phyloP scores from a whole-genome alignment of 2,113 vertebrate species.

The Isurus oxyrinchus region DNA sequence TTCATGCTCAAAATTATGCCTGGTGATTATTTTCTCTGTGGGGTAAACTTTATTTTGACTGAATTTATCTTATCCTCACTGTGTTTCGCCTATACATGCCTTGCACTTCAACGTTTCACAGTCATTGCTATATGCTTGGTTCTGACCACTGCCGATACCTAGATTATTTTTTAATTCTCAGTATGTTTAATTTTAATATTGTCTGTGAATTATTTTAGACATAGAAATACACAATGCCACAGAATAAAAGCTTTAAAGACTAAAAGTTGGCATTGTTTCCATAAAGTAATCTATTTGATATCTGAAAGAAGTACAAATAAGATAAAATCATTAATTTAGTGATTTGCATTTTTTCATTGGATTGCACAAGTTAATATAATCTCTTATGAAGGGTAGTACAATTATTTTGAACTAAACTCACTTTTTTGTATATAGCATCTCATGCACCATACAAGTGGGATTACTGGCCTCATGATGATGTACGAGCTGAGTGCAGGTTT shows the following conservation, averaged over 20 bases:
- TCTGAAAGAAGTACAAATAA: neutral
- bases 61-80: neutral
- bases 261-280: neutral
- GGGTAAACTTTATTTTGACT: neutral
- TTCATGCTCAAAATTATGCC: neutral
- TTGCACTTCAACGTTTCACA: neutral
- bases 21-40: neutral
- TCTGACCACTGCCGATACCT: neutral
- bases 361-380: neutral
- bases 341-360: neutral
- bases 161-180: neutral
- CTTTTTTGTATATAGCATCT: conserved; percentile 62
- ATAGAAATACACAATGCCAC: neutral
- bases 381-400: neutral
- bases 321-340: neutral
- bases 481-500: conserved; percentile 90
- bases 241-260: neutral
- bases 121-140: neutral
- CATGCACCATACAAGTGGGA: conserved; percentile 99
- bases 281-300: neutral
- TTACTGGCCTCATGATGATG: conserved; percentile 97
- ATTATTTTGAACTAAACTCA: neutral
- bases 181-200: neutral
- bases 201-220: neutral
- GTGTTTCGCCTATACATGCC: neutral